These are phyloP conservation scores for Pseudocheirus occidentalis DNA, from an alignment of 2,797 vertebrate genomes.

Conservation along the genomic window DNA sequence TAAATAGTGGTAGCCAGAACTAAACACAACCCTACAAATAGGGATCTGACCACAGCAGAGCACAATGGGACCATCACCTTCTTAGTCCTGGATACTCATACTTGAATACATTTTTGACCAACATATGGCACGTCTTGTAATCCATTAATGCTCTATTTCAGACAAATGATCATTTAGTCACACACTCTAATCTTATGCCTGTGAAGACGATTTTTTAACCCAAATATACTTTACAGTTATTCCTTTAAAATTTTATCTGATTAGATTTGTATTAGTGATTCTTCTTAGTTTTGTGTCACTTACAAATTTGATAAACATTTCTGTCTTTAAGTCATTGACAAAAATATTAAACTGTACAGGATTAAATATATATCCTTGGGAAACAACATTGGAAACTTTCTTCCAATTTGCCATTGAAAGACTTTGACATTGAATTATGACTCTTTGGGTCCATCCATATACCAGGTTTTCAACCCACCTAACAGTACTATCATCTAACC, in stretches of 20 bases:
- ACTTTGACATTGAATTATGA: neutral
- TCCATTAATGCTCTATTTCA: neutral
- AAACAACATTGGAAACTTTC: neutral
- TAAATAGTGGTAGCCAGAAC: neutral
- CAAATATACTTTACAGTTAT: neutral
- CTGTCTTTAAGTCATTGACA: neutral
- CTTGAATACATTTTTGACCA: neutral
- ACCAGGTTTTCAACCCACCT: neutral
- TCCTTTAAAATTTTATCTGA: neutral
- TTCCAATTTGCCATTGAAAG: neutral
- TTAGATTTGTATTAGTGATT: neutral
- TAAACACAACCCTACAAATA: neutral
- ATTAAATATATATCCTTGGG: neutral
- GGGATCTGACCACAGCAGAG: neutral
- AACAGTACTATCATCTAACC: neutral
- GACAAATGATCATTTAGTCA: neutral
- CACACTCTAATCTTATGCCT: neutral
- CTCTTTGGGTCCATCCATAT: neutral
- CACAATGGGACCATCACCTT: neutral
- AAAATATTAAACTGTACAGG: neutral
- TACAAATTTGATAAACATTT: neutral
- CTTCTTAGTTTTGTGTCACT: neutral
- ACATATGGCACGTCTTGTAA: neutral
- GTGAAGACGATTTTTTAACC: neutral
- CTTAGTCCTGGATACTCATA: neutral